A percentile compares a stretch with the other conserved stretches of the same genome.
phyloP scores from a whole-genome alignment of 2,888 invertebrate species.

The Meta bourneti region DNA sequence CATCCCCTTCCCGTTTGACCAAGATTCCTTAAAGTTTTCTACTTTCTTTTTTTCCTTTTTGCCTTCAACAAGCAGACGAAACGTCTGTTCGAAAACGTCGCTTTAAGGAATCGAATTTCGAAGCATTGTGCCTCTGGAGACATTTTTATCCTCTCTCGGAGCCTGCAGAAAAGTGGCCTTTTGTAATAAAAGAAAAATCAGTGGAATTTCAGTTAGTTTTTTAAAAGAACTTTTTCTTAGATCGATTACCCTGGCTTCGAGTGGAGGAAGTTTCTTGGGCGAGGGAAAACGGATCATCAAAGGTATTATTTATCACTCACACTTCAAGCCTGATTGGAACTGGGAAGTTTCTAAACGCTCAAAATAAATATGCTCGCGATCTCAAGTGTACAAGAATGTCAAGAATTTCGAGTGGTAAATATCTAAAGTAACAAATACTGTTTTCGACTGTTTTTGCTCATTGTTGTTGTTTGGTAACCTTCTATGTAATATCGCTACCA shows the following conservation, averaged over 20 bases:
- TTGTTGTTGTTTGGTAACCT: neutral
- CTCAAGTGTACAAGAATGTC: neutral
- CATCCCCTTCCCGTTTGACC: neutral
- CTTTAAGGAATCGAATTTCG: constrained; percentile 23
- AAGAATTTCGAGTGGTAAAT: neutral
- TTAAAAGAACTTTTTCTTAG: neutral
- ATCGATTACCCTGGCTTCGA: neutral
- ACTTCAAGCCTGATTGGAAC: neutral
- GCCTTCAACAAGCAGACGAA: constrained; percentile 24
- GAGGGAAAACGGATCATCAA: neutral
- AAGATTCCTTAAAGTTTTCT: neutral
- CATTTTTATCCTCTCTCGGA: constrained; percentile 24
- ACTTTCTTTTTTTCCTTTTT: neutral
- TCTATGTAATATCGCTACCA: too few relatives aligned
- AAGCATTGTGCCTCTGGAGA: constrained; percentile 25
- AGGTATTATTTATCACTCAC: neutral
- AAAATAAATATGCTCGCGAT: neutral
- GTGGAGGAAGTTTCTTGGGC: neutral
- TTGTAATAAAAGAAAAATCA: constrained; percentile 10
- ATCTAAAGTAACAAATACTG: neutral
- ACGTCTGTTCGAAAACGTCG: constrained; percentile 23
- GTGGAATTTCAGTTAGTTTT: neutral
- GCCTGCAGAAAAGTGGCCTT: constrained; percentile 6
- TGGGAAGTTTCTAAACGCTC: neutral
- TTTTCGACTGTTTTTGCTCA: neutral